Percentiles rank a stretch among this genome's conserved stretches.
Evolutionary conservation across 2,888 invertebrate species (phyloP).

Genomic region (Dromius quadrimaculatus): DNA sequence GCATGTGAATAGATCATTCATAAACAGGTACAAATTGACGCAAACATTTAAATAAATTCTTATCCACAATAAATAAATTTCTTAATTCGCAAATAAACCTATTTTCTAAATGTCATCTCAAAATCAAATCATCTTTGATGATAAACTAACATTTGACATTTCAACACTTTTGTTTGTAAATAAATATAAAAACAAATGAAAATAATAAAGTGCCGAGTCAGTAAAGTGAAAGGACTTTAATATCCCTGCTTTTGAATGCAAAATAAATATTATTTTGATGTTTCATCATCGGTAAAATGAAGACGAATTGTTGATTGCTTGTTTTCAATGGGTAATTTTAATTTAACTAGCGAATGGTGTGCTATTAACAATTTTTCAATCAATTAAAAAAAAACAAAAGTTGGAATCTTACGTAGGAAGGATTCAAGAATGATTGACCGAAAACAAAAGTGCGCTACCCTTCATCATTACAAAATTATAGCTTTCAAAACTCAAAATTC

Average conservation of each 20-base stretch:
- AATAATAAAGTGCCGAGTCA: background rate
- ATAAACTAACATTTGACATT: background rate
- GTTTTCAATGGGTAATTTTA: background rate
- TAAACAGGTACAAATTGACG: too few species aligned
- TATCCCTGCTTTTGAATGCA: background rate
- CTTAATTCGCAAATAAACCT: slow-evolving; percentile 22
- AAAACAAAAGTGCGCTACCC: too few species aligned
- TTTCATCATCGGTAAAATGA: slow-evolving; percentile 2
- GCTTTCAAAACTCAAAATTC: too few species aligned
- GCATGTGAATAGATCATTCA: too few species aligned
- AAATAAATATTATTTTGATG: slow-evolving; percentile 2
- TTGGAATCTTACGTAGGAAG: background rate
- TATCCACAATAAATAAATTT: too few species aligned
- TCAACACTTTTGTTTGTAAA: slow-evolving; percentile 6
- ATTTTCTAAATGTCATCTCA: slow-evolving; percentile 24
- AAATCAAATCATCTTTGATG: slow-evolving; percentile 16
- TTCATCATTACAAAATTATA: too few species aligned
- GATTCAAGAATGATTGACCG: background rate
- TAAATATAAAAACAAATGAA: background rate
- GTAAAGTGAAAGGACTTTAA: slow-evolving; percentile 10
- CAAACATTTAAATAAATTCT: too few species aligned
- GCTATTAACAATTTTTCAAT: too few species aligned
- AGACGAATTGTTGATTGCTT: slow-evolving; percentile 6
- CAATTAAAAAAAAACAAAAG: background rate
- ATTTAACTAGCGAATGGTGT: background rate